Evolutionary conservation across 2,113 vertebrate species (phyloP).

Genomic region (Ceyx cyanopectus): DNA sequence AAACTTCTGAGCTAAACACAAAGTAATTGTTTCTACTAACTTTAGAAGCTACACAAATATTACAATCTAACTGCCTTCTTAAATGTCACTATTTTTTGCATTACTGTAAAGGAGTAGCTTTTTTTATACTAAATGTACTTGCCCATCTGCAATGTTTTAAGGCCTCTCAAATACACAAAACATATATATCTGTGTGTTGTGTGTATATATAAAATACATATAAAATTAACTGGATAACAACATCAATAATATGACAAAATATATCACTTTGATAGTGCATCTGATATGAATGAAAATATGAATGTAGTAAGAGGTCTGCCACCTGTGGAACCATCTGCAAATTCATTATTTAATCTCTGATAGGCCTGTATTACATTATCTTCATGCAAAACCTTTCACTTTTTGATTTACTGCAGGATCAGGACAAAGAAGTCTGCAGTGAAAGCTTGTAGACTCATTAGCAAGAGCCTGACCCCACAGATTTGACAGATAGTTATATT

Average conservation of each 20-base stretch:
- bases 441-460: neutral
- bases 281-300: neutral
- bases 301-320: neutral
- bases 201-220: no score
- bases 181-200: no score
- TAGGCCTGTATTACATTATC: neutral
- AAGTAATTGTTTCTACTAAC: neutral
- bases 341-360: neutral
- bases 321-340: neutral
- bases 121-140: neutral
- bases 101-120: neutral
- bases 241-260: neutral
- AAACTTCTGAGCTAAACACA: neutral
- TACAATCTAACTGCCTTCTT: neutral
- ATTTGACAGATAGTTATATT: neutral
- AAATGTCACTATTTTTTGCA: neutral
- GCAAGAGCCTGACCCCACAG: neutral
- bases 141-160: neutral
- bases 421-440: neutral
- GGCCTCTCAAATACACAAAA: neutral
- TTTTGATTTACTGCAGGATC: neutral
- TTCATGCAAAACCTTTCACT: neutral
- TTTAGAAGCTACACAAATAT: neutral
- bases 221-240: neutral
- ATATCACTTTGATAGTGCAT: neutral